Evolutionary conservation across 2,888 invertebrate species (phyloP).

Genomic region (Euzetes globulus): DNA sequence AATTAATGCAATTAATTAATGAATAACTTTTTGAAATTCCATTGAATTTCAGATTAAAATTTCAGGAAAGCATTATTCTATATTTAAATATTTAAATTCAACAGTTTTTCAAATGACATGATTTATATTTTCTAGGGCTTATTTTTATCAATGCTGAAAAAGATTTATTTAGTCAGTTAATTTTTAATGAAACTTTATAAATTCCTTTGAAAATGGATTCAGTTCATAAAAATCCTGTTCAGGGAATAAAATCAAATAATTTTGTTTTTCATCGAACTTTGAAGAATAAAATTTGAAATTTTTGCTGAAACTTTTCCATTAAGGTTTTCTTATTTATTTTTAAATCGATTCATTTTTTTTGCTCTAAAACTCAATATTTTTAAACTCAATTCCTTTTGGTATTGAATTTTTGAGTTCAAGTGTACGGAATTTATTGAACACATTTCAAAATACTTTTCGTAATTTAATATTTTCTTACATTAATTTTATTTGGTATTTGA

Average conservation of each 20-base stretch:
- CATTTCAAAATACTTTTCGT: background rate
- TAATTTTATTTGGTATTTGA: background rate
- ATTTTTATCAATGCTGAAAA: no score
- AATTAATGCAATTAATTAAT: no score
- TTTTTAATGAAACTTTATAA: no score
- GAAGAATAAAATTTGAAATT: background rate
- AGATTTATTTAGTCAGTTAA: no score
- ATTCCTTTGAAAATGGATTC: no score
- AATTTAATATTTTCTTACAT: background rate
- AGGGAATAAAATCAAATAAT: background rate
- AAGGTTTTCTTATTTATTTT: background rate
- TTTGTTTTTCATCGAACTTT: background rate
- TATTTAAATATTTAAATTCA: no score
- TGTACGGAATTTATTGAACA: background rate
- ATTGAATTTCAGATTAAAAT: no score
- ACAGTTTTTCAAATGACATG: no score
- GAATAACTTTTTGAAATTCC: no score
- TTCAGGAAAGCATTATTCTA: no score
- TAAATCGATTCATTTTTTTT: background rate
- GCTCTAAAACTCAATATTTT: background rate
- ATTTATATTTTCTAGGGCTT: no score
- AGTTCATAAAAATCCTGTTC: background rate
- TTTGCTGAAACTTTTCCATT: background rate
- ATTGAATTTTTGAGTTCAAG: background rate
- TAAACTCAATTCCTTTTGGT: background rate